Evolutionary conservation across 2,888 invertebrate genomes (phyloP), one percentile per base, ranked within the genome.

Genomic region (Andrena minutula): DNA sequence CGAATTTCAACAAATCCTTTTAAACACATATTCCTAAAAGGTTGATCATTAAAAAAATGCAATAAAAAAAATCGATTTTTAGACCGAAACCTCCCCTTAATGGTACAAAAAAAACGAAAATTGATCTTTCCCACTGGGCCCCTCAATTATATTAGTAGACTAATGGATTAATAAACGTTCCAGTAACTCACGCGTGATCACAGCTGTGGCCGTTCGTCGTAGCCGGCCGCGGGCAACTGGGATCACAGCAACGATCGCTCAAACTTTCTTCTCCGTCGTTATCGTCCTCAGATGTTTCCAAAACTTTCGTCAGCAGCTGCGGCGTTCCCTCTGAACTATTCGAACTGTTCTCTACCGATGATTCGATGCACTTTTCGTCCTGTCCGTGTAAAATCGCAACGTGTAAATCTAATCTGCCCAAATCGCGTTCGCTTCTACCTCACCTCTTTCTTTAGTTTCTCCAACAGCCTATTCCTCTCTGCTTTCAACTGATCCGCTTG

Each of bases 381-480:
- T 93, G 58, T 56, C 8, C 12, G 5, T 0, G 41, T 1, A 41
- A 41, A 0, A 16, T 28, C 7, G 2, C 20, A 28, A 30, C 28
- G n/a, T 28, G 41, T 41, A 20, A 51, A 20, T 51, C 2, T 51
- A 20, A 51, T 26, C 2, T 26, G 41, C 41, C 16, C 41, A 4
- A 16, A 16, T 16, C 41, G 16, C 12, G 16, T 16, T 41, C 41
- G 41, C 41, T 41, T 16, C 41, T 41, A 16, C 16, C 41, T 41
- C 41, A 84, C 88, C 81, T 97, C 97, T 93, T 95, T 94, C 92
- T 96, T 96, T 89, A 97, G 95, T 93, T 95, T 96, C 91, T 96
- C 96, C 87, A 97, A 95, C 89, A 98, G 95, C 93, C 95, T 95
- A 82, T 96, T 95, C 91, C 96, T 96, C 89, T 98, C 97, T 75